Conservation (phyloP, 2,888 invertebrate genomes). For the Pristionchus fissidentatus region DNA sequence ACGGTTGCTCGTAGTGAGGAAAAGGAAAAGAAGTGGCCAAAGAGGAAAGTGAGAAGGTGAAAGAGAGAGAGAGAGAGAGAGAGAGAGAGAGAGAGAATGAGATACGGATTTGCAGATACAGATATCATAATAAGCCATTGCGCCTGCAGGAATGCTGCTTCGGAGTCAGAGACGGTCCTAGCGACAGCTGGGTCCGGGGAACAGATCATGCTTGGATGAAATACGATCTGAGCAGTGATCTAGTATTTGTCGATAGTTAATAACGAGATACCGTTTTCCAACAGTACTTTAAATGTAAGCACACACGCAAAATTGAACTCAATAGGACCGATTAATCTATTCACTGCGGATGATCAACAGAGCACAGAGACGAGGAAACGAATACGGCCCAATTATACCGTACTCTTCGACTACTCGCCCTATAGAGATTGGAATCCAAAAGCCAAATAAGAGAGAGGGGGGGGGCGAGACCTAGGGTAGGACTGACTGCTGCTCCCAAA, state of each 20-base stretch:
- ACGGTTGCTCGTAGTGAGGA: conserved; percentile 1
- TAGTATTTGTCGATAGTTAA: no score
- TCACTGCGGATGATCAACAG: no score
- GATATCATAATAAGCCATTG: no score
- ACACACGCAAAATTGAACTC: background rate
- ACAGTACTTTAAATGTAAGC: background rate
- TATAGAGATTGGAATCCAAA: background rate
- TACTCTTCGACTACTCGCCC: background rate
- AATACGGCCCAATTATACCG: no score
- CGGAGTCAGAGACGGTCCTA: no score
- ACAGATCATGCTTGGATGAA: no score
- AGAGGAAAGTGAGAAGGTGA: conserved; percentile 11
- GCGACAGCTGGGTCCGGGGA: no score
- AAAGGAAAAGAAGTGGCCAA: background rate
- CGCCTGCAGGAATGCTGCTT: no score
- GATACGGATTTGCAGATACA: background rate
- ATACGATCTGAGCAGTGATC: no score
- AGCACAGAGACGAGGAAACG: no score
- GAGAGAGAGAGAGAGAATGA: background rate
- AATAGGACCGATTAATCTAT: background rate
- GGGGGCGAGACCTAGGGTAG: background rate
- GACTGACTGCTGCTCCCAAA: conserved; percentile 31
- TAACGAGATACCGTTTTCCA: no score
- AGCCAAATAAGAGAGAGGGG: conserved; percentile 9
- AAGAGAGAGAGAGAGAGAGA: conserved; percentile 13